A percentile compares a stretch with the other conserved stretches of the same genome.
Evolutionary conservation across 2,888 invertebrate genomes (phyloP).

Genomic region (Sphaerophoria rueppellii): DNA sequence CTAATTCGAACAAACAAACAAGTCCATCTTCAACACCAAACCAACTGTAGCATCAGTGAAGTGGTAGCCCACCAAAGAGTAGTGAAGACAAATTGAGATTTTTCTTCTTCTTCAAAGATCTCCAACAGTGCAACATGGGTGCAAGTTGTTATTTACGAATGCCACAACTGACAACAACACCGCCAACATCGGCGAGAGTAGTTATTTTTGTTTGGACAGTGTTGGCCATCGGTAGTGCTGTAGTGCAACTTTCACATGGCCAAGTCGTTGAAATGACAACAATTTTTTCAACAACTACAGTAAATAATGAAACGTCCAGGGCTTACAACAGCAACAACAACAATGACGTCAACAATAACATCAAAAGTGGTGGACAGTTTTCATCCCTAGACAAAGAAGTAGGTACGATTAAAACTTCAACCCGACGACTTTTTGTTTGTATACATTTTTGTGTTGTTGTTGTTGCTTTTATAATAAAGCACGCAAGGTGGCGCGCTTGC

Average conservation of each 20-base stretch:
- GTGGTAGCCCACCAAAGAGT: no score
- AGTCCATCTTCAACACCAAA: slow-evolving; percentile 4
- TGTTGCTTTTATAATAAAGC: not conserved
- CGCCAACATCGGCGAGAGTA: slow-evolving; percentile 54
- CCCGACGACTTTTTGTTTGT: slow-evolving; percentile 10
- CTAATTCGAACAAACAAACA: not conserved
- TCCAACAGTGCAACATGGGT: slow-evolving; percentile 43
- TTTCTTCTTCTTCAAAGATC: no score
- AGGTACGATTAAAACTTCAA: slow-evolving; percentile 78
- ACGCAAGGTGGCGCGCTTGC: slow-evolving; percentile 7
- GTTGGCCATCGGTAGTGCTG: slow-evolving; percentile 39
- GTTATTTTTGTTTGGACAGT: slow-evolving; percentile 65
- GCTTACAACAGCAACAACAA: slow-evolving; percentile 56
- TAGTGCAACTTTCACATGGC: slow-evolving; percentile 71
- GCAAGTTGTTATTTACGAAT: slow-evolving; percentile 52
- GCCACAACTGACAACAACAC: slow-evolving; percentile 53
- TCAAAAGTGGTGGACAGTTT: slow-evolving; percentile 75
- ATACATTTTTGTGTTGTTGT: not conserved
- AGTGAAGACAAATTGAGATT: no score
- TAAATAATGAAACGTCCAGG: slow-evolving; percentile 51
- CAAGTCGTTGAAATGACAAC: slow-evolving; percentile 70
- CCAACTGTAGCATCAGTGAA: not conserved
- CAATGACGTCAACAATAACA: slow-evolving; percentile 59
- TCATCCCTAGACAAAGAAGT: slow-evolving; percentile 81
- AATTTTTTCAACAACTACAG: slow-evolving; percentile 14